Percentiles rank a stretch among this genome's conserved stretches.
phyloP scores from a whole-genome alignment of 2,797 vertebrate genomes.

The Coluber constrictor region DNA sequence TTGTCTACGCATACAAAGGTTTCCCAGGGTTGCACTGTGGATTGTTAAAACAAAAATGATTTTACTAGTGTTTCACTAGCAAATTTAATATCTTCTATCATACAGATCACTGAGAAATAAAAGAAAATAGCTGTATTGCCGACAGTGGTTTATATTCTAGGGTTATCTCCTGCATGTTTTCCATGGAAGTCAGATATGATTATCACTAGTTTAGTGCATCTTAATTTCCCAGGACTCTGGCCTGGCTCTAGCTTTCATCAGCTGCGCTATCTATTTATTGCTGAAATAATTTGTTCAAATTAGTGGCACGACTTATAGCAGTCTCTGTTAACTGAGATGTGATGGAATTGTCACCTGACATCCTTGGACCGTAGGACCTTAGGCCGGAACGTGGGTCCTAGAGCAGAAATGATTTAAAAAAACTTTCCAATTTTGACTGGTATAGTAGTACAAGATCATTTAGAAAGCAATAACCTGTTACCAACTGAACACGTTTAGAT shows the following conservation, averaged over 20 bases:
- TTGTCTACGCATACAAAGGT: not conserved
- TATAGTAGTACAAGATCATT: not conserved
- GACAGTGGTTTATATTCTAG: not conserved
- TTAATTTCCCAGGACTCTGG: not conserved
- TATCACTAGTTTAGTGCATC: not conserved
- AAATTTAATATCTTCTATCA: not conserved
- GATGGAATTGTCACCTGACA: not conserved
- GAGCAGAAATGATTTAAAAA: not conserved
- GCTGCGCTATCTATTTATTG: not conserved
- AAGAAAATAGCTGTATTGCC: not conserved
- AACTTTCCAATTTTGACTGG: not conserved
- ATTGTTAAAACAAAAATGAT: not conserved
- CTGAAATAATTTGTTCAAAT: not conserved
- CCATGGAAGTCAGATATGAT: not conserved
- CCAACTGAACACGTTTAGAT: not conserved
- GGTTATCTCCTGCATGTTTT: not conserved
- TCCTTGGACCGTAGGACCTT: not conserved
- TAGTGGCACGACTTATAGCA: not conserved
- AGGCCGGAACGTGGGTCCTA: not conserved
- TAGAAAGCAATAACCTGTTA: not conserved
- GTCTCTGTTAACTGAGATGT: not conserved
- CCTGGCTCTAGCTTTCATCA: not conserved
- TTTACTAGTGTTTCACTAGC: not conserved
- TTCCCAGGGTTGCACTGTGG: not conserved
- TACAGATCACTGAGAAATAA: not conserved